Evolutionary conservation across 2,797 vertebrate genomes (phyloP).

Genomic region (Alca torda): DNA sequence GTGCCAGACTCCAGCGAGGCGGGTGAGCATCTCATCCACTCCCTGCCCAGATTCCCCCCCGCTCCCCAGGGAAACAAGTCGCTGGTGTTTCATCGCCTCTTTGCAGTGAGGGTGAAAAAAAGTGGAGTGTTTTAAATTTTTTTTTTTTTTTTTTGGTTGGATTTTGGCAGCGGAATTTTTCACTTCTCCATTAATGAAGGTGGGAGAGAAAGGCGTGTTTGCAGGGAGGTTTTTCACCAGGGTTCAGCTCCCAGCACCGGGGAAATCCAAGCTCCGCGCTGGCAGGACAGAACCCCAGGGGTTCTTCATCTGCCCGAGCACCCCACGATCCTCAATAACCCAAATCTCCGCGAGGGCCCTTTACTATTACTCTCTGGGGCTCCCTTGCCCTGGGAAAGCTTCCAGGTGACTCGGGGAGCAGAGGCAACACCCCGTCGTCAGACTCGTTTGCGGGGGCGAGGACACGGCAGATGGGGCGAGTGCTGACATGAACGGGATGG

Average conservation of each 20-base stretch:
- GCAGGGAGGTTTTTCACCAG: background rate
- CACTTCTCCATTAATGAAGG: fast-evolving
- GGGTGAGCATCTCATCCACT: background rate
- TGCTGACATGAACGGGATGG: background rate
- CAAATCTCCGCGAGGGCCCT: fast-evolving
- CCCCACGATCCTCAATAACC: fast-evolving
- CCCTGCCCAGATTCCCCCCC: background rate
- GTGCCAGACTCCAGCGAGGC: background rate
- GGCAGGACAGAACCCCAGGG: background rate
- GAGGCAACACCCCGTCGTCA: background rate
- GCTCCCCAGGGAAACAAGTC: background rate
- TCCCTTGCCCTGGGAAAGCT: background rate
- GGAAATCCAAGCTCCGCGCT: background rate
- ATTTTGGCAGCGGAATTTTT: background rate
- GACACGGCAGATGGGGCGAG: background rate
- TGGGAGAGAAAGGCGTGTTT: fast-evolving
- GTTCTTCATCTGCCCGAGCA: background rate
- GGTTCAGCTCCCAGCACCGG: fast-evolving
- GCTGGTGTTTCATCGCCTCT: fast-evolving
- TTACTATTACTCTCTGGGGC: background rate
- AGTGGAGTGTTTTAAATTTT: background rate
- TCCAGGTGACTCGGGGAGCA: background rate
- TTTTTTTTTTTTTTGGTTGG: fast-evolving
- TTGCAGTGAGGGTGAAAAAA: background rate
- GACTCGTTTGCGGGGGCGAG: background rate